A percentile compares a stretch with the other conserved stretches of the same genome.
phyloP scores from a whole-genome alignment of 2,113 vertebrate genomes.

The Cryptotis parvus region DNA sequence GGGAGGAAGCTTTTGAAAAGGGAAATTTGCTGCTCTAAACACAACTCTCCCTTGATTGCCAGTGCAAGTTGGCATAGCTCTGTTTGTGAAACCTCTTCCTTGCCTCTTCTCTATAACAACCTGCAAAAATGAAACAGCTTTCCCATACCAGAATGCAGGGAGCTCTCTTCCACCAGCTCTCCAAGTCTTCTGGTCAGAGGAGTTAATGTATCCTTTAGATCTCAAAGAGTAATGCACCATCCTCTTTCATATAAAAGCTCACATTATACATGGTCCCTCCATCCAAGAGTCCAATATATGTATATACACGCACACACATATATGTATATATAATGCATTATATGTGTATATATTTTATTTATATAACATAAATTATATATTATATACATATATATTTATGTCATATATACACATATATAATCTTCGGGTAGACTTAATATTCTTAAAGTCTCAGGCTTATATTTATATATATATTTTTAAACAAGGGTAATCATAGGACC shows the following conservation, averaged over 20 bases:
- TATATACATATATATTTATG: too few relatives aligned
- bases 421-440: not conserved
- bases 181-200: not conserved
- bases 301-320: too few relatives aligned
- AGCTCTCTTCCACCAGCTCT: not conserved
- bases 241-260: not conserved
- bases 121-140: not conserved
- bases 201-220: not conserved
- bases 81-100: not conserved
- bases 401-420: too few relatives aligned
- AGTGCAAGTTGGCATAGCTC: not conserved
- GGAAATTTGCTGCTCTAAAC: not conserved
- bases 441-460: not conserved
- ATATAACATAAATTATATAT: too few relatives aligned
- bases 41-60: not conserved
- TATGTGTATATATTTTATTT: too few relatives aligned
- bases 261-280: not conserved
- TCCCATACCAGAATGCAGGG: not conserved
- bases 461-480: constrained; percentile 15
- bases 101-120: not conserved
- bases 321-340: too few relatives aligned
- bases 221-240: not conserved
- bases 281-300: too few relatives aligned
- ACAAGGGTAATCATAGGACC: not conserved
- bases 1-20: not conserved